Conservation (phyloP, 2,888 invertebrate genomes). For the Calameuta idolon region DNA sequence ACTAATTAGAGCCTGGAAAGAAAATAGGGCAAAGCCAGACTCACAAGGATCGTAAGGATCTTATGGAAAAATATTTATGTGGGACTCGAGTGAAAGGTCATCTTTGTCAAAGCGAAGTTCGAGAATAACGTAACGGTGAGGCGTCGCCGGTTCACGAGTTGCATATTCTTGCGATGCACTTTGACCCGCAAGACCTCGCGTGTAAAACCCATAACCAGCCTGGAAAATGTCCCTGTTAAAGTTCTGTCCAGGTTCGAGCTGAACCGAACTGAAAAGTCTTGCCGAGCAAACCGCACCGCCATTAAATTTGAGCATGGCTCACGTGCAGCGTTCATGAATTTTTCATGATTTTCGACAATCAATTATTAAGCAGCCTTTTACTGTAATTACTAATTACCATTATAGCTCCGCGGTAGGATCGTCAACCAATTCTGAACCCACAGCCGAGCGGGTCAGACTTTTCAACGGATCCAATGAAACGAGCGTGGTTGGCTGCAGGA, state of each 20-base stretch:
- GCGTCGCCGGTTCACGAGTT: background rate
- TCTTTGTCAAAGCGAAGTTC: background rate
- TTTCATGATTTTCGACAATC: conserved; percentile 25
- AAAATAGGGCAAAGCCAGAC: background rate
- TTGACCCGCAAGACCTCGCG: conserved; percentile 41
- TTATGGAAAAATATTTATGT: background rate
- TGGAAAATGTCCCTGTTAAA: conserved; percentile 43
- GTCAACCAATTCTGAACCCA: background rate
- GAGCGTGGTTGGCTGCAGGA: background rate
- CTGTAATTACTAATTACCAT: conserved; percentile 28
- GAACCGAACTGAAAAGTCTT: background rate
- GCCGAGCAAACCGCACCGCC: conserved; percentile 19
- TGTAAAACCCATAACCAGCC: conserved; percentile 54
- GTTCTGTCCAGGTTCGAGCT: conserved; percentile 24
- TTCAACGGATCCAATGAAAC: background rate
- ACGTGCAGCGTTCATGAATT: conserved; percentile 28
- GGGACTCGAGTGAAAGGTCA: background rate
- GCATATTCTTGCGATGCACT: conserved; percentile 23
- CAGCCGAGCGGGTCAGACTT: background rate
- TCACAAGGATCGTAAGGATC: background rate
- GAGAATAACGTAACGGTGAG: background rate
- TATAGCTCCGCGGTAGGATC: background rate
- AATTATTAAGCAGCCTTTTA: conserved; percentile 36
- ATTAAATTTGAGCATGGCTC: conserved; percentile 41
- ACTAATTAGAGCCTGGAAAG: conserved; percentile 23